These are phyloP conservation scores for Labrus mixtus DNA, from an alignment of 2,113 vertebrate genomes.

Conservation along the genomic window DNA sequence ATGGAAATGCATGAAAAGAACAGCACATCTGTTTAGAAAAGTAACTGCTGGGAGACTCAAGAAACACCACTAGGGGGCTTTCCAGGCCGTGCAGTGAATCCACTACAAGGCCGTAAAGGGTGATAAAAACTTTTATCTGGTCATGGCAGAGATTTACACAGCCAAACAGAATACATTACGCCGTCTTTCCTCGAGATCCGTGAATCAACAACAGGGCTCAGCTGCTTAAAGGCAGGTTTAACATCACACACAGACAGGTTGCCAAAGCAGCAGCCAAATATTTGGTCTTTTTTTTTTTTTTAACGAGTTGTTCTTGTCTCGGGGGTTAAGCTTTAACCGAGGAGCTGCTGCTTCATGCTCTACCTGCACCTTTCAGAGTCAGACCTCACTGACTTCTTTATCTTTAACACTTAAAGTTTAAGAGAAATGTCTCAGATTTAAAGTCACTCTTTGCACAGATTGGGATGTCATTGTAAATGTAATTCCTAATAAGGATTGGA, in stretches of 20 bases:
- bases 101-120: background rate
- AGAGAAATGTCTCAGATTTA: no score
- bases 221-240: constrained; percentile 20
- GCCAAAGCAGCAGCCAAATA: constrained; percentile 64
- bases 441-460: no score
- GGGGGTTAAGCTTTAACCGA: constrained; percentile 23
- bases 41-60: background rate
- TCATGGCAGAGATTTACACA: constrained; percentile 7
- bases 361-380: constrained; percentile 14
- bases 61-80: background rate
- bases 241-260: constrained; percentile 20
- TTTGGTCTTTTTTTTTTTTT: constrained; percentile 54
- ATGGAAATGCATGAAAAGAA: constrained; percentile 42
- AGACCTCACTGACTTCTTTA: background rate
- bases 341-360: constrained; percentile 17
- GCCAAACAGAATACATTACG: background rate
- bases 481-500: no score
- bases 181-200: background rate
- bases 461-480: no score
- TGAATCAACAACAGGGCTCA: background rate
- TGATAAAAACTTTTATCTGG: constrained; percentile 6
- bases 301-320: constrained; percentile 19
- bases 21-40: background rate
- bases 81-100: background rate
- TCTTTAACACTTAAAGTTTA: no score